Evolutionary conservation across 2,888 invertebrate genomes (phyloP).

Genomic region (Nomada ferruginata): DNA sequence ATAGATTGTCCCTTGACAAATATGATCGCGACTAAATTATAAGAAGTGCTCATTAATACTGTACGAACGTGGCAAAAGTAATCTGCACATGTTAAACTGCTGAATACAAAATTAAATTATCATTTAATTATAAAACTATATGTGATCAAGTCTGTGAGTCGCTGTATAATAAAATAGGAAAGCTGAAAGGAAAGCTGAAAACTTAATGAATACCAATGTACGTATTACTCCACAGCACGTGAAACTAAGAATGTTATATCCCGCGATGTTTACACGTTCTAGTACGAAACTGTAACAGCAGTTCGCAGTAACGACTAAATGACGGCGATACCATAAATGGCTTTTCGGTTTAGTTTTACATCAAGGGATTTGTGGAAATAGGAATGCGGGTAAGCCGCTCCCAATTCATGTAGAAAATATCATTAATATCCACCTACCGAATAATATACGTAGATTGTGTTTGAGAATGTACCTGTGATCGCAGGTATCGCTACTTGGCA

Average conservation of each 20-base stretch:
- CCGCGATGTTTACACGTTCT: neutral
- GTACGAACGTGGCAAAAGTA: too few species aligned
- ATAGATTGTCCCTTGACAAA: too few species aligned
- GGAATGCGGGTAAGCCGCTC: neutral
- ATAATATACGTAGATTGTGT: neutral
- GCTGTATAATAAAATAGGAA: too few species aligned
- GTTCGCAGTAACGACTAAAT: slow-evolving; percentile 1
- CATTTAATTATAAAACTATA: too few species aligned
- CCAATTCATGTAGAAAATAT: neutral
- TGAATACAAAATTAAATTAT: too few species aligned
- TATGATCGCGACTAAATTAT: too few species aligned
- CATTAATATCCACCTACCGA: neutral
- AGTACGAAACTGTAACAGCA: neutral
- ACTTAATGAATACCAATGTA: too few species aligned
- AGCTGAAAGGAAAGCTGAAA: too few species aligned
- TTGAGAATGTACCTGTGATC: neutral
- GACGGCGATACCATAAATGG: slow-evolving; percentile 24
- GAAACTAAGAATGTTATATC: neutral
- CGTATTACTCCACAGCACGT: too few species aligned
- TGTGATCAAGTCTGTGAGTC: too few species aligned
- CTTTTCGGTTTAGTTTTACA: neutral
- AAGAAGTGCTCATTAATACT: too few species aligned
- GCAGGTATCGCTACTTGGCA: slow-evolving; percentile 35
- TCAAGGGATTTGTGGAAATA: slow-evolving; percentile 26
- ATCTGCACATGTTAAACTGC: too few species aligned